Base-by-base conservation (phyloP, 1,140 invertebrate genomes). In the Lordiphosa clarofinis region DNA sequence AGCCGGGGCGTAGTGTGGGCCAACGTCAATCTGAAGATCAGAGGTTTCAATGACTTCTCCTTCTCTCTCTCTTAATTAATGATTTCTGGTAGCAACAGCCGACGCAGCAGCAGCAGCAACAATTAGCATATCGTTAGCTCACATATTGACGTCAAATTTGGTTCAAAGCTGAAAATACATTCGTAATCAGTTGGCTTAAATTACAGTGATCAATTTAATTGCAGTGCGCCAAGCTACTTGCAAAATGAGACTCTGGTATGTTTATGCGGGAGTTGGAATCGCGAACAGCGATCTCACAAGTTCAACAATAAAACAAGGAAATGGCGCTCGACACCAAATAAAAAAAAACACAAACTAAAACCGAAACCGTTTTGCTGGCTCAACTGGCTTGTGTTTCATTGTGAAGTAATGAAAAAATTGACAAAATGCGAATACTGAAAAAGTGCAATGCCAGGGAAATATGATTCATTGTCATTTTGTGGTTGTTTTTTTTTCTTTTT, bases 121-220 rank as follows among this genome's bases (percentile, higher is more conserved):
- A 82, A 82, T 82, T 82, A 82, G 73, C 76, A 82, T 84, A 82
- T 82, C 68, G 76, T 82, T 82, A 82, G 59, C 73, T 84, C 67
- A 66, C 74, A 84, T 82, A 76, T 82, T 84, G 76, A 82, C 76
- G 76, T 82, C 78, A 82, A 78, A 82, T 82, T 82, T 82, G 46
- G 59, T 68, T 48, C 59, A 56, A 50, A 56, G 55, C 57, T 36
- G 12, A 67, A 79, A 67, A 66, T 70, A 55, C 56, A 81, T 50
- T 62, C 60, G 54, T 31, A 31, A 31, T 31, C 28, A 31, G 28
- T 31, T 31, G 28, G 28, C 28, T 73, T 72, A 82, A 84, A 86
- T 84, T 78, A 84, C 79, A 73, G 78, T 86, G 69, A 86, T 84
- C 78, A 79, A 42, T 73, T 84, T 84, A 84, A 84, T 84, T 73